Conservation (phyloP, 2,797 vertebrate genomes). For the Sebastes itinus region DNA sequence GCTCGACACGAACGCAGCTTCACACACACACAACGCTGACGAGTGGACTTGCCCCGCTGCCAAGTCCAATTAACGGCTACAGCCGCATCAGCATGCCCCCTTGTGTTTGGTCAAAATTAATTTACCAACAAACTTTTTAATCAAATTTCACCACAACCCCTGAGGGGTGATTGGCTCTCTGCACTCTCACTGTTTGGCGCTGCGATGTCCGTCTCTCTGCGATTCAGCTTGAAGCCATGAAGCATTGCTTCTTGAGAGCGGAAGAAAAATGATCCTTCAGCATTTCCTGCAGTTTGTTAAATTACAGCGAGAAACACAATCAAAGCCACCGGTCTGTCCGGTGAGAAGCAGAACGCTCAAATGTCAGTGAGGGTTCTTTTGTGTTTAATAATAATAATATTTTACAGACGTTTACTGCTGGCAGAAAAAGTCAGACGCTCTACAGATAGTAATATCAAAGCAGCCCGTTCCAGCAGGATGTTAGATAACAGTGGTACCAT, state of each 20-base stretch:
- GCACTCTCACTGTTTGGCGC: conserved; percentile 1
- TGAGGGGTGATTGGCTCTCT: conserved; percentile 26
- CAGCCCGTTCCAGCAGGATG: not conserved
- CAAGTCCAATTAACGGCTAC: conserved; percentile 66
- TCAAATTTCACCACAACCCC: conserved; percentile 56
- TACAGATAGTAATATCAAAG: not conserved
- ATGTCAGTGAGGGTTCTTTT: conserved; percentile 26
- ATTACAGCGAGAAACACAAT: conserved; percentile 37
- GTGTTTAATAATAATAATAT: conserved; percentile 3
- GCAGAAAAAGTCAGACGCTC: not conserved
- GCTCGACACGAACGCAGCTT: conserved; percentile 15
- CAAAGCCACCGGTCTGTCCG: not conserved
- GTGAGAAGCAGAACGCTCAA: conserved; percentile 25
- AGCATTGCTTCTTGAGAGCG: not conserved
- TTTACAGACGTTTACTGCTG: conserved; percentile 1
- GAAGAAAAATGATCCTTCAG: conserved; percentile 59
- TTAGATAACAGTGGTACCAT: not conserved
- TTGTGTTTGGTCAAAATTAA: conserved; percentile 69
- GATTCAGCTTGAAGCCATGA: conserved; percentile 19
- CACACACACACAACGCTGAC: conserved; percentile 33
- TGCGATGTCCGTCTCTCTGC: not conserved
- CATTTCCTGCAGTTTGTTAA: conserved; percentile 36
- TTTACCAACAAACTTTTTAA: conserved; percentile 75
- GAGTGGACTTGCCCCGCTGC: conserved; percentile 41
- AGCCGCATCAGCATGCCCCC: conserved; percentile 62